Conservation (phyloP, 2,888 invertebrate genomes). For the Hedya salicella region DNA sequence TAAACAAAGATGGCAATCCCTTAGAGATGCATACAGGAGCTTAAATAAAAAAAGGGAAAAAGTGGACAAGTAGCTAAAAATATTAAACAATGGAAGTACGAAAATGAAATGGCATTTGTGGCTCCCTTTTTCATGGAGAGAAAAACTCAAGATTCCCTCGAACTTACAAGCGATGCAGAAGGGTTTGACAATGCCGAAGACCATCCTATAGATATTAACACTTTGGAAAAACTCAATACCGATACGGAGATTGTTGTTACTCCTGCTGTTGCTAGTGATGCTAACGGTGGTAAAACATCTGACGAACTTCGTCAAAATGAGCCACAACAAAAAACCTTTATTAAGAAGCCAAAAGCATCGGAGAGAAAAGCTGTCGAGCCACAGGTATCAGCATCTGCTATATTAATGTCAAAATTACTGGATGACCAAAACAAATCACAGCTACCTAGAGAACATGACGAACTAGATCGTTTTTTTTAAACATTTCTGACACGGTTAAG, state of each 20-base stretch:
- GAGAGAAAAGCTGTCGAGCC: background rate
- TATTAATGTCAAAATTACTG: slow-evolving; percentile 1
- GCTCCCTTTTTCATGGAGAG: slow-evolving; percentile 35
- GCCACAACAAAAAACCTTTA: too few species aligned
- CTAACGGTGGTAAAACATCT: too few species aligned
- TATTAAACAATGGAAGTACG: slow-evolving; percentile 49
- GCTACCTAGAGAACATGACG: background rate
- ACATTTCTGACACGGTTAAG: background rate
- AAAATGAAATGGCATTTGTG: slow-evolving; percentile 50
- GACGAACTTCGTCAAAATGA: too few species aligned
- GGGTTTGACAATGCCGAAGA: too few species aligned
- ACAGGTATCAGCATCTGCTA: background rate
- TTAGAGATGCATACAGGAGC: slow-evolving; percentile 48
- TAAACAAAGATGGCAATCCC: slow-evolving; percentile 47
- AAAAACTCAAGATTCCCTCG: background rate
- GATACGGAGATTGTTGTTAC: background rate
- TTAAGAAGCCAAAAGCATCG: background rate
- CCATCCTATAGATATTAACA: too few species aligned
- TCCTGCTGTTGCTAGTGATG: too few species aligned
- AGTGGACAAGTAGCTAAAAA: slow-evolving; percentile 44
- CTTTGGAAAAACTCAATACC: background rate
- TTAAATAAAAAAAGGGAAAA: slow-evolving; percentile 48
- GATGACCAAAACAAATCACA: background rate
- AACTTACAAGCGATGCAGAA: too few species aligned
- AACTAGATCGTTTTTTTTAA: slow-evolving; percentile 1